Base-by-base conservation (phyloP, 2,797 vertebrate species). In the Buceros bicornis region DNA sequence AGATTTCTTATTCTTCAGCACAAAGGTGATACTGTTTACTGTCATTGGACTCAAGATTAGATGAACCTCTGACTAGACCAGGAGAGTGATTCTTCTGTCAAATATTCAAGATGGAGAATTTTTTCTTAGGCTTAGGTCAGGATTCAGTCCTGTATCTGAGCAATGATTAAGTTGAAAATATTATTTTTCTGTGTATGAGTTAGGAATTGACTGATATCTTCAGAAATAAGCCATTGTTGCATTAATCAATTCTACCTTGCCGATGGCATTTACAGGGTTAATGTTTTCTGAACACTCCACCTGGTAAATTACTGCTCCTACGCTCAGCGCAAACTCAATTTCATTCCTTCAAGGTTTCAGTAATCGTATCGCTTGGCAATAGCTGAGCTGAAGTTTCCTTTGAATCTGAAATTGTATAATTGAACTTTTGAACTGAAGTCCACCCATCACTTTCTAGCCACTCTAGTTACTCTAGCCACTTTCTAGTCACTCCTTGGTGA, bases 391-490 rank as follows among this genome's bases (percentile, higher is more conserved):
- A 96, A 95, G 89, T 94, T 97, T 97, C 95, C 92, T 98, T 97
- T 97, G 92, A 97, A 95, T 96, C 82, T 97, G 84, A 96, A 97
- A 96, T 94, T 86, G 85, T 96, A 88, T 93, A 96, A 97, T 92
- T 93, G 90, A 93, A 95, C 93, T 89, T 93, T 93, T 87, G 93
- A 96, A 97, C 92, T 92, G 90, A 92, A 94, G 89, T 96, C 91
- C 72, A 89, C 93, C 84, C 90, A 87, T 90, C 71, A 90, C 71
- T 94, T 95, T 72, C 33, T 65, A 89, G 76, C 24, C 94, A 90
- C 56, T 33, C 33, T 33, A 33, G 33, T 33, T 33, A 33, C 33
- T 33, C 33, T 33, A 33, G 33, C 33, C 33, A 33, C 33, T 33
- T 33, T 33, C 33, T 33, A 33, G 33, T 33, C 33, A 64, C n/a